Percentiles rank a stretch among this genome's conserved stretches.
Evolutionary conservation across 2,888 invertebrate species (phyloP).

Genomic region (Plebejus anna): DNA sequence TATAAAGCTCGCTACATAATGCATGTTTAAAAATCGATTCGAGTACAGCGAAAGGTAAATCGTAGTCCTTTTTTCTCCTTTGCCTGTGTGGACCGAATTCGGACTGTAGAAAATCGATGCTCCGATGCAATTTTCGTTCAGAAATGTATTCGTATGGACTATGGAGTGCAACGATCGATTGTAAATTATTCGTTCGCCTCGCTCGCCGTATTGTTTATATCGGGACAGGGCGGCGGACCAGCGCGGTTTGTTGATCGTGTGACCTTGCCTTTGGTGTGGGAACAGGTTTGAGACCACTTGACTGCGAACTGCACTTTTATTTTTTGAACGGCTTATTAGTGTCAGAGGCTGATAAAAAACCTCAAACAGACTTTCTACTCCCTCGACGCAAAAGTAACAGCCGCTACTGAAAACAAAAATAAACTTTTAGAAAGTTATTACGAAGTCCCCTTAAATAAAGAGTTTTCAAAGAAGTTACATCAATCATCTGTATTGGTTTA

Average conservation of each 20-base stretch:
- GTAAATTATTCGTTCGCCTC: background rate
- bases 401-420: background rate
- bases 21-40: background rate
- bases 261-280: constrained; percentile 42
- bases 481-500: background rate
- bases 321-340: constrained; percentile 40
- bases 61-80: background rate
- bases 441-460: background rate
- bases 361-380: constrained; percentile 19
- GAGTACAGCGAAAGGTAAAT: background rate
- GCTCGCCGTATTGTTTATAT: constrained; percentile 16
- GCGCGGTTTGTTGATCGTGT: constrained; percentile 31
- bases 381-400: background rate
- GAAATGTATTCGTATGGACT: background rate
- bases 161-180: constrained; percentile 12
- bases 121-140: constrained; percentile 1
- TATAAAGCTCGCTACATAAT: background rate
- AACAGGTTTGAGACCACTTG: constrained; percentile 47
- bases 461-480: background rate
- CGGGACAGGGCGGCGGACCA: constrained; percentile 4
- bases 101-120: background rate
- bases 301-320: constrained; percentile 48
- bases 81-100: background rate
- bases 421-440: background rate
- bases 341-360: constrained; percentile 18